These are phyloP conservation scores for Campylomormyrus numenius DNA, from an alignment of 2,113 vertebrate species.

Conservation along the genomic window DNA sequence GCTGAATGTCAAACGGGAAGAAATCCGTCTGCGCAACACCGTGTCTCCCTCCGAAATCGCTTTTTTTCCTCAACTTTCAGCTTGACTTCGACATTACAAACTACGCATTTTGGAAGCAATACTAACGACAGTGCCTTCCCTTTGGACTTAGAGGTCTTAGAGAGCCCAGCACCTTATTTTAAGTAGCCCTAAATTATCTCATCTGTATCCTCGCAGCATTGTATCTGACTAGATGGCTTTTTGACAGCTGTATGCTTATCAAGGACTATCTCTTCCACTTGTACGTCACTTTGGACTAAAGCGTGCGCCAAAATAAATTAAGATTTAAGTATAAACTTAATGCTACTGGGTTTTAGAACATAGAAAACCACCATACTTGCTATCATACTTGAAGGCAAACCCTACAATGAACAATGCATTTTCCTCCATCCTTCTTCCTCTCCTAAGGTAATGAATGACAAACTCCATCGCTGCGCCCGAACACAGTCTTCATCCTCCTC, in stretches of 20 bases:
- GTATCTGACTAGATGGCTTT: background rate
- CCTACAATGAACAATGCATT: background rate
- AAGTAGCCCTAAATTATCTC: background rate
- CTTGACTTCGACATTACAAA: background rate
- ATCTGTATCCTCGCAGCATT: background rate
- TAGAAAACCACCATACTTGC: background rate
- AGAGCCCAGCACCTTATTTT: background rate
- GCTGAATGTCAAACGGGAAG: background rate
- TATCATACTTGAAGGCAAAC: background rate
- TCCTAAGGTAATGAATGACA: background rate
- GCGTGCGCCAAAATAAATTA: background rate
- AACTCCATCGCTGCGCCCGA: background rate
- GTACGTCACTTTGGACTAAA: background rate
- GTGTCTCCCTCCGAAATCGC: background rate
- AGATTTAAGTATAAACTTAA: background rate
- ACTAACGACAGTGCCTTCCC: background rate
- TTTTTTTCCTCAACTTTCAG: background rate
- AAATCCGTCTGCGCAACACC: background rate
- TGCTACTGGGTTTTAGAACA: background rate
- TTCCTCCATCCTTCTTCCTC: background rate
- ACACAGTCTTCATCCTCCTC: background rate
- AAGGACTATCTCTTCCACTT: background rate
- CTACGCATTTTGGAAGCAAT: background rate
- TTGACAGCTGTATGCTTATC: background rate
- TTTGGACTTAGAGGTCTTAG: background rate